These are phyloP conservation scores for Imbricaverruca yamaguchii DNA, from an alignment of 2,888 invertebrate genomes.

Conservation along the genomic window DNA sequence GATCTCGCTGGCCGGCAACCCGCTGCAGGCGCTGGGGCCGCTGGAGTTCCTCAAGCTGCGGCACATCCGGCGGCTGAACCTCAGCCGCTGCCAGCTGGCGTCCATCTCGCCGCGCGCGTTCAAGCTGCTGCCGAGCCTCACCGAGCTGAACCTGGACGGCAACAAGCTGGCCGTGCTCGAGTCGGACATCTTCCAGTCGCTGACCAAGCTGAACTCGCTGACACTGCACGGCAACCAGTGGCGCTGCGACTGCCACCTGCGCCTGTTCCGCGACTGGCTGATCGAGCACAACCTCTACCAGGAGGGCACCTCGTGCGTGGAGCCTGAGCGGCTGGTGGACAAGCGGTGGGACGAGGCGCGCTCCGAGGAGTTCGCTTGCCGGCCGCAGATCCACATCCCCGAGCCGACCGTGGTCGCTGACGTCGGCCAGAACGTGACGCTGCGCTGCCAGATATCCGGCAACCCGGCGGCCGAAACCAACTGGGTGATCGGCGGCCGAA, in stretches of 20 bases:
- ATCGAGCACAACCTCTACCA: constrained; percentile 66
- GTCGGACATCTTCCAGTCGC: constrained; percentile 59
- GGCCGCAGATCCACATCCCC: constrained; percentile 55
- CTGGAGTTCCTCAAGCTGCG: constrained; percentile 75
- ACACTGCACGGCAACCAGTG: constrained; percentile 78
- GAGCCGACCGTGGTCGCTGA: constrained; percentile 31
- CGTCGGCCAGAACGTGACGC: constrained; percentile 36
- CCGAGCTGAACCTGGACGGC: constrained; percentile 54
- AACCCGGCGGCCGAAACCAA: constrained; percentile 74
- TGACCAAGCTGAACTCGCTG: constrained; percentile 69
- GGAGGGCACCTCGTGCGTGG: constrained; percentile 56
- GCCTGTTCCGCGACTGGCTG: constrained; percentile 77
- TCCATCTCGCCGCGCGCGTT: constrained; percentile 70
- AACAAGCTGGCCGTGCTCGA: constrained; percentile 66
- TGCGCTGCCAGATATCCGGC: constrained; percentile 36
- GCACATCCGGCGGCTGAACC: constrained; percentile 68
- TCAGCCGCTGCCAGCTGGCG: constrained; percentile 69
- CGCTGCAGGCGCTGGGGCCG: constrained; percentile 59
- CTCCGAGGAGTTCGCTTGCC: constrained; percentile 70
- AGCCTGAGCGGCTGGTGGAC: constrained; percentile 60
- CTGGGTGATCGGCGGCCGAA: constrained; percentile 36
- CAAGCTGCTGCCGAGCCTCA: constrained; percentile 50
- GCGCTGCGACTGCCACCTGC: constrained; percentile 79
- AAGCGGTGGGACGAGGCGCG: constrained; percentile 68
- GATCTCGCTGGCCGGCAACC: constrained; percentile 73